phyloP scores from a whole-genome alignment of 2,888 invertebrate species.

The Ophion costatus region DNA sequence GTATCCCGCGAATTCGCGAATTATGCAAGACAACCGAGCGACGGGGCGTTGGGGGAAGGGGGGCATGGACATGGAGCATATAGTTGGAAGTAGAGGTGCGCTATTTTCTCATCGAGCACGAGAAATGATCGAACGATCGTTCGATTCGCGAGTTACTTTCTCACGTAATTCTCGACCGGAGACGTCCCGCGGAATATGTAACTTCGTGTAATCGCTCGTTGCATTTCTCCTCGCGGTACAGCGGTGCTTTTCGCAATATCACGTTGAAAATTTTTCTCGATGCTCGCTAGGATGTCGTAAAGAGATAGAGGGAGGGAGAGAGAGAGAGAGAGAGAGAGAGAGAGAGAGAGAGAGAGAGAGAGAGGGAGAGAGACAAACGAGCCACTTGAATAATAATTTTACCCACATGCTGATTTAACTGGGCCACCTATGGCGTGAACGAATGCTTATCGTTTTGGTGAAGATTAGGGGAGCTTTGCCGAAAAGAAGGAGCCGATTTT shows the following conservation, averaged over 20 bases:
- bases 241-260: constrained; percentile 18
- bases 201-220: constrained; percentile 36
- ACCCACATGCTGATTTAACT: background rate
- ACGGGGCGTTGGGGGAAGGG: background rate
- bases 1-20: constrained; percentile 49
- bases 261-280: constrained; percentile 23
- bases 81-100: constrained; percentile 23
- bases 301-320: background rate
- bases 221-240: constrained; percentile 14
- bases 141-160: constrained; percentile 65
- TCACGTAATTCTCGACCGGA: constrained; percentile 53
- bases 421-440: background rate
- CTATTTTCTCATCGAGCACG: constrained; percentile 44
- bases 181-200: constrained; percentile 40
- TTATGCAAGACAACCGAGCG: constrained; percentile 34
- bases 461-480: background rate
- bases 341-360: no score
- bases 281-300: background rate
- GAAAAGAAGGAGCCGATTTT: background rate
- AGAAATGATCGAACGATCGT: constrained; percentile 54
- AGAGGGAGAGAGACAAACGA: background rate
- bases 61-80: constrained; percentile 30
- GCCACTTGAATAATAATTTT: background rate
- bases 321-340: no score
- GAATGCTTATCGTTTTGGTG: background rate